Conservation (phyloP, 2,888 invertebrate genomes). For the Tetragnatha montana region DNA sequence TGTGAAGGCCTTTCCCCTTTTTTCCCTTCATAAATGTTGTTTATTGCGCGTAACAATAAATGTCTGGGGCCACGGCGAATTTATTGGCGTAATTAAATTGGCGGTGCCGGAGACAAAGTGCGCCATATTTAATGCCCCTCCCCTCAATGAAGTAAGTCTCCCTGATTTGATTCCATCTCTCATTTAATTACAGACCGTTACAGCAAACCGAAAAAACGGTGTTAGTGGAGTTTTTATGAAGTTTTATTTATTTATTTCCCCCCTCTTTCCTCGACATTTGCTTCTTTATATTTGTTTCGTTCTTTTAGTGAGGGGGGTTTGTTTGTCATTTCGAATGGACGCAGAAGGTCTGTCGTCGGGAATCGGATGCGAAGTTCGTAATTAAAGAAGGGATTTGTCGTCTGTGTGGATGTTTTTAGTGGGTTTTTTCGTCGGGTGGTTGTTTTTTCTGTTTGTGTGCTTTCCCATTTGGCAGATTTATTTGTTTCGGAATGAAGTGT, state of each 20-base stretch:
- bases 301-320: background rate
- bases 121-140: constrained; percentile 59
- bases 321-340: background rate
- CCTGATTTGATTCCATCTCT: constrained; percentile 67
- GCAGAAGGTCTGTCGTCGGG: background rate
- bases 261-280: background rate
- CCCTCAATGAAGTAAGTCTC: constrained; percentile 41
- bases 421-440: background rate
- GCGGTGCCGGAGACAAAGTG: constrained; percentile 51
- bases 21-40: constrained; percentile 62
- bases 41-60: constrained; percentile 62
- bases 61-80: constrained; percentile 56
- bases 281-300: no score
- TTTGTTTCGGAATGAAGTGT: no score
- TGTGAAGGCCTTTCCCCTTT: constrained; percentile 4
- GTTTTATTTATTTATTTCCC: constrained; percentile 22
- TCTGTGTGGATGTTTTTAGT: background rate
- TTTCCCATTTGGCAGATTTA: background rate
- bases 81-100: constrained; percentile 68
- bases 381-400: background rate
- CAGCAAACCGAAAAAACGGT: constrained; percentile 21
- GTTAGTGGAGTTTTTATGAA: background rate
- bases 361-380: background rate
- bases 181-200: constrained; percentile 66
- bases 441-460: background rate